Percentiles rank a stretch among this genome's conserved stretches.
Conservation (phyloP, 2,113 vertebrate species). For the Archocentrus centrarchus region DNA sequence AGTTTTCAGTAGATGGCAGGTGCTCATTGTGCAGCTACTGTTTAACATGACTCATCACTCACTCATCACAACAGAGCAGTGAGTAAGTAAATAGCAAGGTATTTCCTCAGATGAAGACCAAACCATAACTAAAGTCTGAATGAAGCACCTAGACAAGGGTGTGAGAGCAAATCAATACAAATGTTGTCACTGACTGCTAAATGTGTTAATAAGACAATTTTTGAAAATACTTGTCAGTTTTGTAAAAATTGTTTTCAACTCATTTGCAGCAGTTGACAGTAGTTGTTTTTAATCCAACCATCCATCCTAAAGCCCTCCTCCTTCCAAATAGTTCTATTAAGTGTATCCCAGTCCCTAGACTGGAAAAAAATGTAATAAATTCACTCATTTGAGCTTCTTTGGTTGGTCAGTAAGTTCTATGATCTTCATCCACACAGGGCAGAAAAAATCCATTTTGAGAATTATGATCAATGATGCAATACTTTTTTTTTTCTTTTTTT, state of each 20-base stretch:
- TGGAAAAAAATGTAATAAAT: neutral
- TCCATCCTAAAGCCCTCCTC: neutral
- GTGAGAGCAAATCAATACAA: neutral
- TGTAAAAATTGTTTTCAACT: neutral
- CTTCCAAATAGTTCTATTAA: neutral
- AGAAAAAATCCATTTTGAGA: neutral
- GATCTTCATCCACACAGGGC: slow-evolving; percentile 3
- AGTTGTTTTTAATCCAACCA: too few species aligned
- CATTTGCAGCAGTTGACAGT: neutral
- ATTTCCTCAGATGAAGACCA: neutral
- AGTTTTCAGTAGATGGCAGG: neutral
- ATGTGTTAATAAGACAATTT: neutral
- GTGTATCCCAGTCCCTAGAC: neutral
- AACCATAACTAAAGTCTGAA: neutral
- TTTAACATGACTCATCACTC: neutral
- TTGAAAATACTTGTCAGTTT: neutral
- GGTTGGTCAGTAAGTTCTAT: neutral
- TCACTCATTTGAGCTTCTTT: neutral
- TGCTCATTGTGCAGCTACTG: neutral
- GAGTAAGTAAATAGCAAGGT: neutral
- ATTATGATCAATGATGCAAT: slow-evolving; percentile 9
- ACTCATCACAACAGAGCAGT: neutral
- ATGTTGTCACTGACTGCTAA: too few species aligned
- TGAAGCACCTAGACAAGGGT: too few species aligned
- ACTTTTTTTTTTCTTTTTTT: neutral